Conservation (phyloP, 1,140 invertebrate genomes). For the Armadillidium nasatum region DNA sequence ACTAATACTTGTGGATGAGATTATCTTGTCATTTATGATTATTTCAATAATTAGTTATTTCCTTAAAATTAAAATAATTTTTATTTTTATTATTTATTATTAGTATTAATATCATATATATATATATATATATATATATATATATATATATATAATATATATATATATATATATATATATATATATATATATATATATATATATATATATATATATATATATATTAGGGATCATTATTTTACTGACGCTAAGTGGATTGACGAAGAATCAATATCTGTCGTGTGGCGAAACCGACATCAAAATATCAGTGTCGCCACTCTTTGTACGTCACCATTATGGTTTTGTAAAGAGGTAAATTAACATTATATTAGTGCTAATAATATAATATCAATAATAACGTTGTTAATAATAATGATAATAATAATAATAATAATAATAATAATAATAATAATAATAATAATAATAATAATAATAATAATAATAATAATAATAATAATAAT, state of each 20-base stretch:
- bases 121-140: slow-evolving; percentile 29
- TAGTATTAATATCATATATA: too few species aligned
- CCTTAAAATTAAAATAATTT: too few species aligned
- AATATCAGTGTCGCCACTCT: slow-evolving; percentile 80
- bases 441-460: slow-evolving; percentile 18
- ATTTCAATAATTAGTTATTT: too few species aligned
- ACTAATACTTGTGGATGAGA: too few species aligned
- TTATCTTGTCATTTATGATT: too few species aligned
- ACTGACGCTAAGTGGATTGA: slow-evolving; percentile 83
- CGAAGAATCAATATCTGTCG: slow-evolving; percentile 66
- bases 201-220: slow-evolving; percentile 20
- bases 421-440: neutral
- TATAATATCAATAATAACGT: neutral
- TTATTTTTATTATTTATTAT: too few species aligned
- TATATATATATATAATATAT: slow-evolving; percentile 21
- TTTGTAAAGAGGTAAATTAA: slow-evolving; percentile 60
- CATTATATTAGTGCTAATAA: neutral
- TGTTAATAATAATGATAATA: too few species aligned
- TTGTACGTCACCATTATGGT: slow-evolving; percentile 57
- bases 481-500: neutral
- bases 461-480: neutral
- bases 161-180: slow-evolving; percentile 26
- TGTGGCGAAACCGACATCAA: slow-evolving; percentile 84
- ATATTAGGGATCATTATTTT: slow-evolving; percentile 80
- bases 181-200: slow-evolving; percentile 28